phyloP scores from a whole-genome alignment of 2,888 invertebrate species.

The Petrolisthes manimaculis region DNA sequence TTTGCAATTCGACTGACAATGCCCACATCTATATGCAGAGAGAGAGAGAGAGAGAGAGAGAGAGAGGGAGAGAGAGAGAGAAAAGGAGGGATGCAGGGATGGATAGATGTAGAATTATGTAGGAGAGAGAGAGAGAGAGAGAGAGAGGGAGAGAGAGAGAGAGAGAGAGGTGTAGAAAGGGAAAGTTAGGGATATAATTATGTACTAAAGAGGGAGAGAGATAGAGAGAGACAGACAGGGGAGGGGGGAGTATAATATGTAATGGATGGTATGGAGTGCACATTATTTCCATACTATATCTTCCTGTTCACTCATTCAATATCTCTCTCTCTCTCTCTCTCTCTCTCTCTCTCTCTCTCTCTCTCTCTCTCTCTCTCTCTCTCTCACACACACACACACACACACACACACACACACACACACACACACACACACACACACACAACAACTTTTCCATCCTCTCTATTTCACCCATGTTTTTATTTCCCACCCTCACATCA shows the following conservation, averaged over 20 bases:
- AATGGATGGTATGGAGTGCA: background rate
- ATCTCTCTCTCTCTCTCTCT: background rate
- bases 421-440: constrained; percentile 27
- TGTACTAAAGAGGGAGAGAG: background rate
- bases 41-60: no score
- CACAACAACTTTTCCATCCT: background rate
- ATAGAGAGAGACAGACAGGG: background rate
- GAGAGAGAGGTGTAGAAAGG: background rate
- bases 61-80: no score
- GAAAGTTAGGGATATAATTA: background rate
- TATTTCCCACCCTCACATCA: no score
- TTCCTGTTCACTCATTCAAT: background rate
- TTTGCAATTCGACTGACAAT: no score
- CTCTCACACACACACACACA: constrained; percentile 8
- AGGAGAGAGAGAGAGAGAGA: no score
- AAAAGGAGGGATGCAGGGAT: no score
- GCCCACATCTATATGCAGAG: no score
- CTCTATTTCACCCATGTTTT: background rate
- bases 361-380: constrained; percentile 4
- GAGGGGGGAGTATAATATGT: no score
- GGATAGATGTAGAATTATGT: no score
- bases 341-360: background rate
- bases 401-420: constrained; percentile 3
- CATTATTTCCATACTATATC: background rate
- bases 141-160: background rate